These are phyloP conservation scores for Tinea semifulvella DNA, from an alignment of 2,888 invertebrate species.

Conservation along the genomic window DNA sequence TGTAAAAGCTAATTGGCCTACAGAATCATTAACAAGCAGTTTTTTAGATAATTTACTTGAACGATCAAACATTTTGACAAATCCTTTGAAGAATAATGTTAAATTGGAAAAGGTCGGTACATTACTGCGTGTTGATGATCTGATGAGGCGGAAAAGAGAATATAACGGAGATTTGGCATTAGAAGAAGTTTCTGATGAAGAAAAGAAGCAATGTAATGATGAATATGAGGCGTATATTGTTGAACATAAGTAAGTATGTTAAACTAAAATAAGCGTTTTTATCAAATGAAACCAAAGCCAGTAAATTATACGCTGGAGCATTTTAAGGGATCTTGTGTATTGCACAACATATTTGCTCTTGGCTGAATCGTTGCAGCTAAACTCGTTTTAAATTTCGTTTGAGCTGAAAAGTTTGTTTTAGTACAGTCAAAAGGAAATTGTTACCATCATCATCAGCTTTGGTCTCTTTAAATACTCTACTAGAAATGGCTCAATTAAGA, in stretches of 20 bases:
- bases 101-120: conserved; percentile 45
- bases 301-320: no score
- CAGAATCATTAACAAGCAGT: background rate
- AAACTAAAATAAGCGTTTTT: no score
- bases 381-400: no score
- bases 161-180: conserved; percentile 5
- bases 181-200: conserved; percentile 27
- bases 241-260: conserved; percentile 2
- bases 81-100: conserved; percentile 37
- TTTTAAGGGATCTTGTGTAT: no score
- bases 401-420: no score
- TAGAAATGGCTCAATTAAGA: no score
- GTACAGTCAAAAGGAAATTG: no score
- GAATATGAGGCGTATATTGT: conserved; percentile 25
- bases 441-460: no score
- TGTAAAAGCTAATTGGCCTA: conserved; percentile 30
- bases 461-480: no score
- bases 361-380: no score
- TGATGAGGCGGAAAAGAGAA: conserved; percentile 31
- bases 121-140: conserved; percentile 36
- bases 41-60: conserved; percentile 27
- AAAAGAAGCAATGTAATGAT: conserved; percentile 18
- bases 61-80: conserved; percentile 30
- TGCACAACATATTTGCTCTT: no score
- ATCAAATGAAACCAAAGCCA: no score